Evolutionary conservation across 2,113 vertebrate genomes (phyloP).

Genomic region (Aspiorhynchus laticeps): DNA sequence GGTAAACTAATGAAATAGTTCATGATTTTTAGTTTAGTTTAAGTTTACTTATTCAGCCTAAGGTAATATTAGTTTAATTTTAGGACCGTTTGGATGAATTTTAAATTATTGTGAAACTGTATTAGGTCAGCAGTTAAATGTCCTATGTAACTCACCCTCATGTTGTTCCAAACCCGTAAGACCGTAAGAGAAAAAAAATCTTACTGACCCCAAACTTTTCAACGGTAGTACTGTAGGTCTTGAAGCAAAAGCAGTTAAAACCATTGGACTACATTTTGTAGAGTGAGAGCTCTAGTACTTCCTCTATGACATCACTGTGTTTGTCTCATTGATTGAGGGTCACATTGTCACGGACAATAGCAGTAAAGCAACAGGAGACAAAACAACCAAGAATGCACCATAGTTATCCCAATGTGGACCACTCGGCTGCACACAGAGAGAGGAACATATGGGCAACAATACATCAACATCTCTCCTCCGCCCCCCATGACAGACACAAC

Average conservation of each 20-base stretch:
- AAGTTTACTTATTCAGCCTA: no score
- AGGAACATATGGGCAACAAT: conserved; percentile 52
- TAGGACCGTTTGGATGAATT: background rate
- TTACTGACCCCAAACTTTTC: background rate
- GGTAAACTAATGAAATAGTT: background rate
- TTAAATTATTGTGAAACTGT: no score
- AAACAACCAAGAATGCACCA: conserved; percentile 39
- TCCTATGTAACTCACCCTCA: background rate
- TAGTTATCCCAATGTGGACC: background rate
- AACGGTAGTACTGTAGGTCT: background rate
- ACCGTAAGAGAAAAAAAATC: no score
- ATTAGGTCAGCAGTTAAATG: background rate
- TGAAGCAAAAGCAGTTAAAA: background rate
- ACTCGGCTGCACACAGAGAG: conserved; percentile 18
- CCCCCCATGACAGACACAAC: conserved; percentile 22
- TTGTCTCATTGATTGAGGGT: conserved; percentile 32
- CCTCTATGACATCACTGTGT: conserved; percentile 31
- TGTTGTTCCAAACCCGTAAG: no score
- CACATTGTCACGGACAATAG: conserved; percentile 29
- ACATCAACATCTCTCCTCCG: conserved; percentile 43
- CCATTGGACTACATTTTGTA: background rate
- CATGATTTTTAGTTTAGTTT: no score
- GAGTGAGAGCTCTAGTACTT: conserved; percentile 11
- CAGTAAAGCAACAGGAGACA: conserved; percentile 48
- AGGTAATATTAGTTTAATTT: background rate